Evolutionary conservation across 2,888 invertebrate species (phyloP), one percentile per base, ranked within the genome.

Genomic region (Drosophila formosana): DNA sequence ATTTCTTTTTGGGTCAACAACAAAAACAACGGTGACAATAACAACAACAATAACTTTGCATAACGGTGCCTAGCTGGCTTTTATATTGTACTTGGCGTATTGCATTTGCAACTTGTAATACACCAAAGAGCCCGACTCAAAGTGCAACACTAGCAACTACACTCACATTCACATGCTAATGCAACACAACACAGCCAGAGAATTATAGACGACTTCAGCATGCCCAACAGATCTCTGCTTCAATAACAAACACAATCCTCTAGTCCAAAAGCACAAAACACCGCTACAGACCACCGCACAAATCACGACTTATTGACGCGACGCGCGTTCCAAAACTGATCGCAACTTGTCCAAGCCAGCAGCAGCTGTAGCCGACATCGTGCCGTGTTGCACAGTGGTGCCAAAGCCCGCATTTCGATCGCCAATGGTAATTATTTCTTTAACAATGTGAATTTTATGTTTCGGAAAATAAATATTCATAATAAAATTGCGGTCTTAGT

Each of bases 1-100:
- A 74, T 72, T 75, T 78, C 43, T 87, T 84, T 84, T 84, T 87
- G 68, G 84, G 84, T 85, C 84, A 84, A 77, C 51, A 58, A 65
- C 60, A 65, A 46, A 65, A 72, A 69, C 69, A 57, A 37, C 51
- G 28, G 37, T 37, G 37, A 47, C 57, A 45, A 45, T 37, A 58
- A 58, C 57, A 57, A 45, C 47, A 58, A 41, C 62, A 57, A 30
- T 68, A 76, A 73, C 72, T 85, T 88, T 88, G 88, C 84, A 82
- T 85, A 88, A 88, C 80, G 71, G 72, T 72, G 76, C 58, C 60
- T 66, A 71, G 51, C 56, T 74, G 72, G 52, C 58, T 74, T 62
- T 53, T 64, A 58, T 67, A 51, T 51, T 80, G 63, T 73, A 60
- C 75, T 73, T 76, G 72, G 50, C 67, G 57, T 53, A 72, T 71